phyloP scores from a whole-genome alignment of 2,113 vertebrate species.

The Pachyramphus minor region DNA sequence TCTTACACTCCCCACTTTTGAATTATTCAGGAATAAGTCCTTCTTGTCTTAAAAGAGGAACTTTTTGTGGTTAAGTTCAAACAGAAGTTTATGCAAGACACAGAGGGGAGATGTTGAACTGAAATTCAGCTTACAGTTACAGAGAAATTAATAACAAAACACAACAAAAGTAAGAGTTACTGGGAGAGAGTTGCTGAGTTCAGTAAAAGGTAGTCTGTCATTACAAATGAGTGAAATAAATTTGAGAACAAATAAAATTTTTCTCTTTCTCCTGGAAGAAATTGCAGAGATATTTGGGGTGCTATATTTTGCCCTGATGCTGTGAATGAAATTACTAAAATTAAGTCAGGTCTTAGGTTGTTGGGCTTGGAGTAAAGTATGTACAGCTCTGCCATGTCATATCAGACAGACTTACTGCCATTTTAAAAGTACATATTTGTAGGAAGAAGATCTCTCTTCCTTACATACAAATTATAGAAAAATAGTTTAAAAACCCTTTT shows the following conservation, averaged over 20 bases:
- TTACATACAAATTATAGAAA: neutral
- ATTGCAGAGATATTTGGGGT: neutral
- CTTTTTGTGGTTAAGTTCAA: neutral
- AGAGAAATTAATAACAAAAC: neutral
- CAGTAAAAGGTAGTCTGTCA: neutral
- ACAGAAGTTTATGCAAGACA: neutral
- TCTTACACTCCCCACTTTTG: neutral
- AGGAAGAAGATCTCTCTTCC: neutral
- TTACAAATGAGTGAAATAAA: neutral
- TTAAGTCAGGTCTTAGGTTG: neutral
- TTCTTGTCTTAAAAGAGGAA: neutral
- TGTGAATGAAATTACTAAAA: neutral
- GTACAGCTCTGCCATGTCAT: neutral
- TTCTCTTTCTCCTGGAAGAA: neutral
- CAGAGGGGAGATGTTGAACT: neutral
- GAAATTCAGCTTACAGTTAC: neutral
- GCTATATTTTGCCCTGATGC: neutral
- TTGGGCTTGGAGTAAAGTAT: neutral
- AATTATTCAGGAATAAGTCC: conserved; percentile 25
- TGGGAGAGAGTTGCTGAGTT: neutral
- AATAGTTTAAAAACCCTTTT: neutral
- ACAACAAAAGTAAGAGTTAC: neutral
- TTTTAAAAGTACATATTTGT: neutral
- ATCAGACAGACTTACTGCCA: neutral
- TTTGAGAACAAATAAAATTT: neutral